A percentile compares a stretch with the other conserved stretches of the same genome.
phyloP scores from a whole-genome alignment of 2,113 vertebrate genomes.

The Bubo scandiacus region DNA sequence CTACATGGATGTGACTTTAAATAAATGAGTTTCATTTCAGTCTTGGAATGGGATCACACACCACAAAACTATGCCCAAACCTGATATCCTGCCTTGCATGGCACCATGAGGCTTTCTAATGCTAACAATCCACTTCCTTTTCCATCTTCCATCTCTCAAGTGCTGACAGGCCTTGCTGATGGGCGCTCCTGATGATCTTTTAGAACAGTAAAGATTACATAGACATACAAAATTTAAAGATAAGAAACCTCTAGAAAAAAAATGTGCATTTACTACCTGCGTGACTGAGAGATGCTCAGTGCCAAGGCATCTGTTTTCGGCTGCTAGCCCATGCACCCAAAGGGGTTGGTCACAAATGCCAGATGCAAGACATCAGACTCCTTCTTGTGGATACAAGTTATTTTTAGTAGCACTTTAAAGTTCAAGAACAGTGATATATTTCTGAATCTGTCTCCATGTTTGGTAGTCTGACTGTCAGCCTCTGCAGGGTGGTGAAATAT shows the following conservation, averaged over 20 bases:
- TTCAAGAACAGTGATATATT: conserved; percentile 2
- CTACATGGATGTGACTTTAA: not conserved
- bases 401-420: conserved; percentile 34
- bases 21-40: not conserved
- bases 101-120: not conserved
- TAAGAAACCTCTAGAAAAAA: not conserved
- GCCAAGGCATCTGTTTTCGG: not conserved
- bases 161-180: not conserved
- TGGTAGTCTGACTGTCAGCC: not conserved
- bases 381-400: not conserved
- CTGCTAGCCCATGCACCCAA: not conserved
- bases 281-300: not conserved
- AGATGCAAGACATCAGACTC: not conserved
- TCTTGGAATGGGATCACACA: not conserved
- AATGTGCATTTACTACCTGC: not conserved
- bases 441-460: conserved; percentile 3
- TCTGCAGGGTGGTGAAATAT: not conserved
- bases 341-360: not conserved
- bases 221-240: not conserved
- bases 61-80: not conserved
- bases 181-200: not conserved
- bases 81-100: not conserved
- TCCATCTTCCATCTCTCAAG: not conserved
- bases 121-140: not conserved
- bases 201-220: not conserved